These are phyloP conservation scores for Ostrea edulis DNA, from an alignment of 1,140 invertebrate genomes.

Conservation along the genomic window DNA sequence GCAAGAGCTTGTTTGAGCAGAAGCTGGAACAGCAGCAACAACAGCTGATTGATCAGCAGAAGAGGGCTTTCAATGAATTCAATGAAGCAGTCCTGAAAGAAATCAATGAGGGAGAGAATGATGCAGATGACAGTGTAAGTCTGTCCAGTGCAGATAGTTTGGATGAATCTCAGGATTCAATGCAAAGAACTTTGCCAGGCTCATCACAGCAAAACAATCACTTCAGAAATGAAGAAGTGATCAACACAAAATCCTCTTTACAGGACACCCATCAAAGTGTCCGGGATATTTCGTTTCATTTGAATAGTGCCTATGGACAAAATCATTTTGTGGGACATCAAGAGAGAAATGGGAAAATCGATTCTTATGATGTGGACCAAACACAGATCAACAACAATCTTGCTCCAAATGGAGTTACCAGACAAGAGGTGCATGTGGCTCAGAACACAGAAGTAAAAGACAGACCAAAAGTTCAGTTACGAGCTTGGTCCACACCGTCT, in stretches of 20 bases:
- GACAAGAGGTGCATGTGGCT: conserved; percentile 22
- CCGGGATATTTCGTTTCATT: conserved; percentile 30
- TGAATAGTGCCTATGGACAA: conserved; percentile 5
- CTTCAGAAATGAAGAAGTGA: conserved; percentile 35
- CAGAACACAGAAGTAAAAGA: conserved; percentile 28
- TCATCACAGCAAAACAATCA: neutral
- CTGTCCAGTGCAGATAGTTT: conserved; percentile 71
- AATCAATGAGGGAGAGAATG: conserved; percentile 54
- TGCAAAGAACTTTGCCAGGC: neutral
- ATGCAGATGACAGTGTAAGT: conserved; percentile 60
- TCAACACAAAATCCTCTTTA: neutral
- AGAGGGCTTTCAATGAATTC: conserved; percentile 69
- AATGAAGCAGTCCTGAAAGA: conserved; percentile 68
- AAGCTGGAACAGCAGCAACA: conserved; percentile 73
- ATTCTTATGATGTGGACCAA: conserved; percentile 48
- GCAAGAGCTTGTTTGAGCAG: conserved; percentile 73
- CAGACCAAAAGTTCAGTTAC: conserved; percentile 58
- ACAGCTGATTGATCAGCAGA: conserved; percentile 68
- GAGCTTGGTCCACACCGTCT: conserved; percentile 61
- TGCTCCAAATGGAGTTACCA: conserved; percentile 19
- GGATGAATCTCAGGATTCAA: conserved; percentile 55
- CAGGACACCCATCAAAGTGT: conserved; percentile 43
- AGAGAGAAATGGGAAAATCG: conserved; percentile 46
- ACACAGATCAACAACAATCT: conserved; percentile 11
- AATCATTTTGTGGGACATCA: neutral